Conservation (phyloP, 1,140 invertebrate genomes). For the Drosophila kanapiae region DNA sequence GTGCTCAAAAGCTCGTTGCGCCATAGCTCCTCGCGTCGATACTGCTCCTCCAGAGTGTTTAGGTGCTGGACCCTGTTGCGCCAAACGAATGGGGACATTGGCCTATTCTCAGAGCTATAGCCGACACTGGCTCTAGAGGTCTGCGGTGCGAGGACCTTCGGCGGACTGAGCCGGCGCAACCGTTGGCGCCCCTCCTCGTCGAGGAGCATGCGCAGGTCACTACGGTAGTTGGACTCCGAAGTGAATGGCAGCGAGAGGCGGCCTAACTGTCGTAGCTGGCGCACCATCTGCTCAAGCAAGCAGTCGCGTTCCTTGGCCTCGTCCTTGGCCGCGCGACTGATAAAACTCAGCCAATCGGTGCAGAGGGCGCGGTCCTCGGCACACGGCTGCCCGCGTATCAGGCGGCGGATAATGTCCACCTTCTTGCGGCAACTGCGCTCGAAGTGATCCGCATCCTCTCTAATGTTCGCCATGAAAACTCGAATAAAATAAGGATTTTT, state of each 20-base stretch:
- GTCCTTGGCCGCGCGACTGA: conserved; percentile 2
- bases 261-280: conserved; percentile 7
- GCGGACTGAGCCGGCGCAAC: neutral
- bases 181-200: conserved; percentile 7
- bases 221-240: neutral
- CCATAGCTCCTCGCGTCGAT: conserved; percentile 10
- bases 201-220: neutral
- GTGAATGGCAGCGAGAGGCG: conserved; percentile 14
- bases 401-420: neutral
- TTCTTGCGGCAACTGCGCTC: neutral
- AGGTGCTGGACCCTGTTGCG: conserved; percentile 6
- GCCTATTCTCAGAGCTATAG: too few relatives aligned
- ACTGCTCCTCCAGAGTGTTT: conserved; percentile 6
- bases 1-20: neutral
- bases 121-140: neutral
- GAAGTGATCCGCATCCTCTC: neutral
- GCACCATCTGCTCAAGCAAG: conserved; percentile 11
- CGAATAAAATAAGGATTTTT: neutral
- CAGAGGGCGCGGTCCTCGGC: neutral
- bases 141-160: neutral
- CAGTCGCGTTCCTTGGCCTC: conserved; percentile 2
- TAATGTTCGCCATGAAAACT: neutral
- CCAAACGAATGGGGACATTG: conserved; percentile 1
- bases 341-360: neutral
- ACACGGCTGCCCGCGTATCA: neutral